Conservation (phyloP, 2,797 vertebrate genomes). For the Halcyon chelicuti region DNA sequence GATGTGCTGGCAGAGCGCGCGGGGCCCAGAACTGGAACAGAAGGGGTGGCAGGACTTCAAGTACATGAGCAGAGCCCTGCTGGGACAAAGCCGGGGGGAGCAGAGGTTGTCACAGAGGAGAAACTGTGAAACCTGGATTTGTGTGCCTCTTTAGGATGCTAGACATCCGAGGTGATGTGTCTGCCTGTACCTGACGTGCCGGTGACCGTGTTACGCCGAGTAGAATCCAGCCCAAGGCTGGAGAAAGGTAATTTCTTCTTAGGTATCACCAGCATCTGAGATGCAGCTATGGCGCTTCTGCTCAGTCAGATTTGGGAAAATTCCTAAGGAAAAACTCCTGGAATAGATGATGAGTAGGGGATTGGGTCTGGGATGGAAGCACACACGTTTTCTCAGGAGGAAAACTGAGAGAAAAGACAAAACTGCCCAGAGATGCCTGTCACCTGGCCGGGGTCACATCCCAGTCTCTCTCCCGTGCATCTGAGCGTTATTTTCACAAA, state of each 20-base stretch:
- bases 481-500: not conserved
- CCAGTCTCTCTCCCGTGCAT: not conserved
- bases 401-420: not conserved
- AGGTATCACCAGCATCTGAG: not conserved
- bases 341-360: not conserved
- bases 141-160: not conserved
- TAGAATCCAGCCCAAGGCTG: not conserved
- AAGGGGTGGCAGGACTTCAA: not conserved
- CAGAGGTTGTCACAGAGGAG: not conserved
- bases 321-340: not conserved
- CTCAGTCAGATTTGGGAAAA: not conserved
- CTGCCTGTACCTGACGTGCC: rapidly evolving
- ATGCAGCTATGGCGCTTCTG: not conserved
- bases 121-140: not conserved
- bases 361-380: not conserved
- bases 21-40: not conserved
- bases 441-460: not conserved
- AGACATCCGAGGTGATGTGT: not conserved
- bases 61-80: not conserved
- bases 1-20: not conserved
- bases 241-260: not conserved
- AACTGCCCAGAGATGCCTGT: not conserved
- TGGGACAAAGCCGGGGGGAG: not conserved
- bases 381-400: rapidly evolving
- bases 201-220: rapidly evolving